Percentiles rank a stretch among this genome's conserved stretches.
Evolutionary conservation across 2,888 invertebrate genomes (phyloP).

Genomic region (Tiliacea aurago): DNA sequence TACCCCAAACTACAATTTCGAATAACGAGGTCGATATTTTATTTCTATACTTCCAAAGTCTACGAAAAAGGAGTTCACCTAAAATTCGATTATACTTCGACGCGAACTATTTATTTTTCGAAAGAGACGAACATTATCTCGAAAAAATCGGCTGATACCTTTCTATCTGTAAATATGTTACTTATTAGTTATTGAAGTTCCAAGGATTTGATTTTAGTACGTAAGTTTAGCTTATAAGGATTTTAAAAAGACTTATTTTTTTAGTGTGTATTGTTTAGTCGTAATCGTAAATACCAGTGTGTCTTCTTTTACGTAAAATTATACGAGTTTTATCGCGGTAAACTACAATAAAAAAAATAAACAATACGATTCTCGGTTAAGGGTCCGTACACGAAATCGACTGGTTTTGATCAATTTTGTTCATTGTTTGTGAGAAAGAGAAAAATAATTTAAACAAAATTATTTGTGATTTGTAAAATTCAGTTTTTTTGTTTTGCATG

Average conservation of each 20-base stretch:
- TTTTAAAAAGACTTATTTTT: constrained; percentile 87
- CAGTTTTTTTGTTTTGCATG: no score
- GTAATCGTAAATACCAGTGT: constrained; percentile 73
- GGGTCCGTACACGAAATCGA: no score
- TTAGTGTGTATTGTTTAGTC: constrained; percentile 70
- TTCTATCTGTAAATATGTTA: constrained; percentile 71
- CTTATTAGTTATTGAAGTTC: constrained; percentile 74
- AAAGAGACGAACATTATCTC: constrained; percentile 35
- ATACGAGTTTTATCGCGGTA: constrained; percentile 30
- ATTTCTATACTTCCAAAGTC: constrained; percentile 6
- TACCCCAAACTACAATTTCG: constrained; percentile 60
- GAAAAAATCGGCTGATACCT: constrained; percentile 37
- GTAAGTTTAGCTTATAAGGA: constrained; percentile 76
- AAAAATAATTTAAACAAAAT: no score
- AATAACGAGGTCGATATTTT: constrained; percentile 45
- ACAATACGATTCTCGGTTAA: no score
- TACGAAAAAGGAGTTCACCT: constrained; percentile 58
- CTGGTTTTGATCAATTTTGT: no score
- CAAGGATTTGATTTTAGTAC: constrained; percentile 82
- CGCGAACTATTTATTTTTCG: constrained; percentile 62
- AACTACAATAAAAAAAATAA: constrained; percentile 30
- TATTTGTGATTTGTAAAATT: no score
- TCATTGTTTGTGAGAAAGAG: no score
- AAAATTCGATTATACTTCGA: constrained; percentile 63
- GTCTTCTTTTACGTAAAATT: constrained; percentile 50